A percentile compares a stretch with the other conserved stretches of the same genome.
Evolutionary conservation across 2,797 vertebrate species (phyloP).

Genomic region (Paratrypauchen microcephalus): DNA sequence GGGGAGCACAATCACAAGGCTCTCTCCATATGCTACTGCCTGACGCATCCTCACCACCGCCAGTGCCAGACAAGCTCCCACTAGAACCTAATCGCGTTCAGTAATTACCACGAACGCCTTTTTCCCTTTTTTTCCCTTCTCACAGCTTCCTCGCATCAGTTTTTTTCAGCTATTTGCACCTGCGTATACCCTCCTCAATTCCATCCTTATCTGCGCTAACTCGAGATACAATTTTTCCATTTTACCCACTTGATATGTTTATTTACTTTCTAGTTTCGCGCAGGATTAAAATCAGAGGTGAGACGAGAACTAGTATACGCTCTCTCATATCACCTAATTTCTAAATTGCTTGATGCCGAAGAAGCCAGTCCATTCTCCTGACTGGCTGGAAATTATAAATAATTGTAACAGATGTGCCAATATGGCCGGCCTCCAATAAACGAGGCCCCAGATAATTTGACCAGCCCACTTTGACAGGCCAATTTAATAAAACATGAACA

Average conservation of each 20-base stretch:
- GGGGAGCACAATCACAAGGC: slow-evolving; percentile 97
- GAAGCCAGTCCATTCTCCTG: slow-evolving; percentile 83
- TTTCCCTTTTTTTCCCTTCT: slow-evolving; percentile 30
- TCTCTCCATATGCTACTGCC: slow-evolving; percentile 98
- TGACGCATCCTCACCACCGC: slow-evolving; percentile 88
- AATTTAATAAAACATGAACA: slow-evolving; percentile 99
- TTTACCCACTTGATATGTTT: slow-evolving; percentile 26
- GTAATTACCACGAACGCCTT: slow-evolving; percentile 90
- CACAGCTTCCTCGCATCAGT: slow-evolving; percentile 25
- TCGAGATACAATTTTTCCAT: slow-evolving; percentile 24
- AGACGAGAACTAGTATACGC: slow-evolving; percentile 77
- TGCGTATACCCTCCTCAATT: slow-evolving; percentile 40
- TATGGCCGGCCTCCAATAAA: slow-evolving; percentile 99
- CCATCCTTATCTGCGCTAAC: background rate
- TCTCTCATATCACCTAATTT: slow-evolving; percentile 97
- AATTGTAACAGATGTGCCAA: slow-evolving; percentile 99
- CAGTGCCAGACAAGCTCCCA: slow-evolving; percentile 97
- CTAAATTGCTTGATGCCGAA: slow-evolving; percentile 99
- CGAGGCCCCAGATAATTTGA: slow-evolving; percentile 99
- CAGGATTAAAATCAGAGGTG: slow-evolving; percentile 83
- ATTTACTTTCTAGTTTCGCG: slow-evolving; percentile 55
- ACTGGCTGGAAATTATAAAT: slow-evolving; percentile 99
- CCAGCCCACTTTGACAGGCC: slow-evolving; percentile 99
- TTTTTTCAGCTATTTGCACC: slow-evolving; percentile 43
- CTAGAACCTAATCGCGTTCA: slow-evolving; percentile 99